Base-by-base conservation (phyloP, 2,888 invertebrate species). In the Erebia palarica region DNA sequence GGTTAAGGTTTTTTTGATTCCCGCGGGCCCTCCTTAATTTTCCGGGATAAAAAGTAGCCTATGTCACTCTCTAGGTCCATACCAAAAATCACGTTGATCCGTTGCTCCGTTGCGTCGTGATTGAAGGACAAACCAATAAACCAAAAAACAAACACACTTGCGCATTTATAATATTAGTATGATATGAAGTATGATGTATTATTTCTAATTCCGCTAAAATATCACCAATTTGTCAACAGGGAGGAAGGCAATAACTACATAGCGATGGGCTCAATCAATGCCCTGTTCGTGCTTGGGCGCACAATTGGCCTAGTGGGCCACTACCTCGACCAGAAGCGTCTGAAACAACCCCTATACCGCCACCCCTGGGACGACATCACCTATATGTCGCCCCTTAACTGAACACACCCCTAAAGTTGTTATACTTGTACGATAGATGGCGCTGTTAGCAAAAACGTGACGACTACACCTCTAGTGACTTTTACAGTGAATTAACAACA, bases 281-380 rank as follows among this genome's bases (percentile, higher is more conserved):
- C 99, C 1, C 94, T 99, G 67, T 99, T 99, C 92, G 99, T 99
- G 5, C 94, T 99, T 47, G 99, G 99, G 10, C 96, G 99, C 77
- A 99, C 98, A 84, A 98, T 99, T 93, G 99, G 99, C 58, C 99
- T 99, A 82, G 98, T 99, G 79, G 99, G 99, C 16, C 99, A 99
- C 86, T 99, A 96, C 88, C 96, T 99, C 94, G 99, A 99, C 92
- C 99, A 99, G 94, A 99, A 98, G 94, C 95, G 99, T 77, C 95
- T 99, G 92, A 99, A 99, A 86, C 99, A 99, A 93, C 99, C 99
- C 9, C 95, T 99, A 5, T 99, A 99, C 93, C 96, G 99, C 80
- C 99, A 99, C 92, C 99, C 99, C 0, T 99, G 99, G 99, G 99
- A 99, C 87, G 99, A 99, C 88, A 99, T 99, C 92, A 93, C 94